A percentile compares a stretch with the other conserved stretches of the same genome.
These are phyloP conservation scores for Leguminivora glycinivorella DNA, from an alignment of 1,140 invertebrate species.

Conservation along the genomic window DNA sequence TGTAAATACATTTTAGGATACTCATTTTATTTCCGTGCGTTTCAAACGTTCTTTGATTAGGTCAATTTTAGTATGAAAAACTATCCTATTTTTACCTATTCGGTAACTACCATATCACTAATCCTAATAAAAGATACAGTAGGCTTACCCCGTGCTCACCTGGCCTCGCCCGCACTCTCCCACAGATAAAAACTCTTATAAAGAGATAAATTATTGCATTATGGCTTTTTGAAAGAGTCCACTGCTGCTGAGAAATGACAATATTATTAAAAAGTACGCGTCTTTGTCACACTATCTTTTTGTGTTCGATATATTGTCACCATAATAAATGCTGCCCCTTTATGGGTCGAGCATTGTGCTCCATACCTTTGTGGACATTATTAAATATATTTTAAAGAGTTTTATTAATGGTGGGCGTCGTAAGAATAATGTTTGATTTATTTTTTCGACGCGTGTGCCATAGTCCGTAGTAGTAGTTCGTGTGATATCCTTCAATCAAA, in stretches of 20 bases:
- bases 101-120: constrained; percentile 14
- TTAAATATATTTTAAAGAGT: constrained; percentile 79
- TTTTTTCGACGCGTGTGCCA: constrained; percentile 77
- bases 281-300: constrained; percentile 78
- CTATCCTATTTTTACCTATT: neutral
- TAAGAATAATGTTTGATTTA: constrained; percentile 73
- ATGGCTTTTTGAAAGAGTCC: constrained; percentile 79
- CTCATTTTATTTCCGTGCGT: too few species aligned
- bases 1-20: too few species aligned
- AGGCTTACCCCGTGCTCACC: constrained; percentile 73
- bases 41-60: too few species aligned
- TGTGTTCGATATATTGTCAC: constrained; percentile 78
- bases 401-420: constrained; percentile 78
- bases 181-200: constrained; percentile 74
- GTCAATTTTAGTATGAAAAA: too few species aligned
- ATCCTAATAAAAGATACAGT: constrained; percentile 32
- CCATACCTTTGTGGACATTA: constrained; percentile 75
- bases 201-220: constrained; percentile 79
- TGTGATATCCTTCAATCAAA: constrained; percentile 65
- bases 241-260: constrained; percentile 79
- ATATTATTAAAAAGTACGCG: constrained; percentile 78
- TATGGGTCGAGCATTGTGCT: constrained; percentile 72
- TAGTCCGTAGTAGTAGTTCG: too few species aligned
- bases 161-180: constrained; percentile 56
- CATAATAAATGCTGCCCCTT: constrained; percentile 77